These are phyloP conservation scores for Dynastes maya DNA, from an alignment of 2,888 invertebrate genomes.

Conservation along the genomic window DNA sequence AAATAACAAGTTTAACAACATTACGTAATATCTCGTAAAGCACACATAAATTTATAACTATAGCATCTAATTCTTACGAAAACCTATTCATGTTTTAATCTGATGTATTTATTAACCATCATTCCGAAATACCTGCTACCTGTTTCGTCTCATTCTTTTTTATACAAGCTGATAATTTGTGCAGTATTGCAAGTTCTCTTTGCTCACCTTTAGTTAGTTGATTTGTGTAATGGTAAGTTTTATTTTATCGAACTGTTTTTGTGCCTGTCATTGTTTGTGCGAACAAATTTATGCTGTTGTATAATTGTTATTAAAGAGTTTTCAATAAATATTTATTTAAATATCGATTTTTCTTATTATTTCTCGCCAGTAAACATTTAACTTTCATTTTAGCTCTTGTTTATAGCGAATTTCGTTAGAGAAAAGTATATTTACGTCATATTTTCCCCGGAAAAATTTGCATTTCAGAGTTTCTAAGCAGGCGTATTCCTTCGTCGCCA, in stretches of 20 bases:
- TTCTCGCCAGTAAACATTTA: not conserved
- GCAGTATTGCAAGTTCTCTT: slow-evolving; percentile 33
- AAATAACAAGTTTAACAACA: no score
- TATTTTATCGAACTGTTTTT: slow-evolving; percentile 42
- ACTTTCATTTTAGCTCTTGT: not conserved
- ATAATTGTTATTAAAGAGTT: slow-evolving; percentile 50
- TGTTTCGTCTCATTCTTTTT: not conserved
- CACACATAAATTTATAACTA: no score
- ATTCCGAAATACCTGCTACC: slow-evolving; percentile 25
- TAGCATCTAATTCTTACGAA: no score
- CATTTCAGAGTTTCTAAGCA: no score
- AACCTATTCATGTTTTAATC: no score
- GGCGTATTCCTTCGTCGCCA: no score
- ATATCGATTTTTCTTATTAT: slow-evolving; percentile 30
- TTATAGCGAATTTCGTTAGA: not conserved
- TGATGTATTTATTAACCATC: not conserved
- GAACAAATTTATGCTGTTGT: slow-evolving; percentile 47
- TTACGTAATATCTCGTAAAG: no score
- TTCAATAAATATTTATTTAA: slow-evolving; percentile 54
- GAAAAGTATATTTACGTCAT: no score
- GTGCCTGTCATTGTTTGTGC: slow-evolving; percentile 47
- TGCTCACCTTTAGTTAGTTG: slow-evolving; percentile 20
- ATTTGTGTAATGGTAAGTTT: slow-evolving; percentile 25
- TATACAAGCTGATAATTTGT: not conserved
- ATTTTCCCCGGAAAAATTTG: no score